A percentile compares a stretch with the other conserved stretches of the same genome.
These are phyloP conservation scores for Drosophila mercatorum DNA, from an alignment of 2,888 invertebrate genomes.

Conservation along the genomic window DNA sequence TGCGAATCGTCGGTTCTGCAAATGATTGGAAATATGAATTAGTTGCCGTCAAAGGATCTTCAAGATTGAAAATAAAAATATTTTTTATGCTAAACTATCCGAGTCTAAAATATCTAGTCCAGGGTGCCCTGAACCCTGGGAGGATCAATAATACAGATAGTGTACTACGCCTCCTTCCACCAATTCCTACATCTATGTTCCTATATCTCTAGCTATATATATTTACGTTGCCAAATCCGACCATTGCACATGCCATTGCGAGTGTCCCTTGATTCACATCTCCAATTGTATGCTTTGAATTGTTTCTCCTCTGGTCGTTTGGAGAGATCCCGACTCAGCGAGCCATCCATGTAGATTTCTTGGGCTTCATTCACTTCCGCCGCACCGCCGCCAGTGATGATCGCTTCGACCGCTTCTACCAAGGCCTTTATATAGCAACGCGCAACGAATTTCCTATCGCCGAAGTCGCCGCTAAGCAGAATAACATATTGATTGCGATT, in stretches of 20 bases:
- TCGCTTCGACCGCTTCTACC: slow-evolving; percentile 35
- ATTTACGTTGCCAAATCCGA: background rate
- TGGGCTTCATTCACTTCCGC: background rate
- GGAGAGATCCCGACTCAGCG: slow-evolving; percentile 50
- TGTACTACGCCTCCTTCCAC: too few relatives aligned
- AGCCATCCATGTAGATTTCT: slow-evolving; percentile 37
- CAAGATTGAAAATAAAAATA: background rate
- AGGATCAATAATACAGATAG: too few relatives aligned
- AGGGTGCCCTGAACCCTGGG: too few relatives aligned
- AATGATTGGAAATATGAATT: background rate
- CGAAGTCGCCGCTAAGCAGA: background rate
- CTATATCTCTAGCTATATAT: background rate
- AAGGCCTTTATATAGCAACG: slow-evolving; percentile 51
- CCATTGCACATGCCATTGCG: slow-evolving; percentile 4
- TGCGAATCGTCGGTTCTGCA: slow-evolving; percentile 20
- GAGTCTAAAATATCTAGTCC: too few relatives aligned
- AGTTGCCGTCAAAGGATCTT: background rate
- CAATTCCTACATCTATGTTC: too few relatives aligned
- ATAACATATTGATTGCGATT: slow-evolving; percentile 40
- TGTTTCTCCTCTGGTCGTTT: slow-evolving; percentile 26
- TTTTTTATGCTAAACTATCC: too few relatives aligned
- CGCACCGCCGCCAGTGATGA: slow-evolving; percentile 41
- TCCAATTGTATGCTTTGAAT: slow-evolving; percentile 44
- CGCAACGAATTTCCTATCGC: background rate
- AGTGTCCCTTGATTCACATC: slow-evolving; percentile 39